Evolutionary conservation across 92 coral and sea anemone species (phyloP), one percentile per base, ranked within the genome.

Genomic region (Actinostola sp.): DNA sequence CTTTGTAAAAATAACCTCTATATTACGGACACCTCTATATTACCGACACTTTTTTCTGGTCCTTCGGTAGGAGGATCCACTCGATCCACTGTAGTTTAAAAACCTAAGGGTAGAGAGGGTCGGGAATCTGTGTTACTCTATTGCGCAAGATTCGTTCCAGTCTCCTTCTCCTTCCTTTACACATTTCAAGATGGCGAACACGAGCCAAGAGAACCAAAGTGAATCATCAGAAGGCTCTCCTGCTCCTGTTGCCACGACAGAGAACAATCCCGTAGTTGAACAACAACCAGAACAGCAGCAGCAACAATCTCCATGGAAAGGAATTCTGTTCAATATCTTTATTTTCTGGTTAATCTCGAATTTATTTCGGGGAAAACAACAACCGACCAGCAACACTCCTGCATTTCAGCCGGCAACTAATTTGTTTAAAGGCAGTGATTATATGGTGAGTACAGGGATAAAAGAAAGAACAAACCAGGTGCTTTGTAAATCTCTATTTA

Each of bases 251-350:
- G 46, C 66, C 24, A 63, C 75, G 2, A 79, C 70, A 3, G 97
- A 79, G 28, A 92, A 78, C 75, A 84, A 79, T 63, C 62, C 57
- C 44, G 76, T 32, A 14, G 88, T 66, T 31, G 82, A 73, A 20
- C 85, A 68, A 45, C 81, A 70, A 38, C 92, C 84, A 33, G 90
- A 88, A 41, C 92, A 85, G 41, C 97, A 81, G 53, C 92, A 89
- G 23, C 99, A 95, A 49, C 90, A 93, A 24, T 83, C 99, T 8
- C 89, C 86, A 63, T 95, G 99, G 99, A 95, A 95, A 71, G 80
- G 95, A 27, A 72, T 95, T 66, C 77, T 95, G 8, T 84, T 92
- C 45, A 81, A 91, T 19, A 88, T 95, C 76, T 95, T 95, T 58
- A 78, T 95, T 44, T 88, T 95, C 61, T 95, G 93, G 89, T 56